Evolutionary conservation across 2,888 invertebrate species (phyloP), one percentile per base, ranked within the genome.

Genomic region (Noctua fimbriata): DNA sequence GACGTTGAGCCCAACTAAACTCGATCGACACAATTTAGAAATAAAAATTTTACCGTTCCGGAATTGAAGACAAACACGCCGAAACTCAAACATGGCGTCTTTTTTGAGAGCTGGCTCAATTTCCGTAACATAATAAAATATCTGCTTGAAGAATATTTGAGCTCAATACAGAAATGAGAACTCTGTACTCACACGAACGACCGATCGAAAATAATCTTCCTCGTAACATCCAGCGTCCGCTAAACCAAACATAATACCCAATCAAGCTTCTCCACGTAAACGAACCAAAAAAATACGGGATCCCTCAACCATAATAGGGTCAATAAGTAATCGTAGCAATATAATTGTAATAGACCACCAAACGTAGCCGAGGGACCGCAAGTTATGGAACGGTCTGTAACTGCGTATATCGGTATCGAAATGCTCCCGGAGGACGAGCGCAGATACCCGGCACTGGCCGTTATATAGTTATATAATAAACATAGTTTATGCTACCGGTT

Each of bases 341-440:
- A 90, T 91, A 90, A 93, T 93, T 90, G 89, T 91, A 92, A 92
- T 91, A 90, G 91, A 90, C 89, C 88, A 84, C 86, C 89, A 90
- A 93, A 90, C 84, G 89, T 89, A 87, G 87, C 76, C 90, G 73
- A 86, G 93, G 93, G 92, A 91, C 89, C 88, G 69, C 89, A 90
- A 92, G 92, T 92, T 91, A 92, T 89, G 89, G 90, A 89, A 87
- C 89, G 88, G 89, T 89, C 89, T 89, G 88, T 91, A 90, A 92
- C 88, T 87, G 87, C 89, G 84, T 90, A 90, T 92, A 91, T 92
- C 90, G 91, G 90, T 91, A 90, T 90, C 90, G 89, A 91, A 92
- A 91, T 78, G 85, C 89, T 91, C 94, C 91, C 90, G 36, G 18
- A 89, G 91, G 94, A 90, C 92, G 90, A 89, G 88, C 87, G 80